Evolutionary conservation across 2,113 vertebrate species (phyloP).

Genomic region (Chrysemys picta): DNA sequence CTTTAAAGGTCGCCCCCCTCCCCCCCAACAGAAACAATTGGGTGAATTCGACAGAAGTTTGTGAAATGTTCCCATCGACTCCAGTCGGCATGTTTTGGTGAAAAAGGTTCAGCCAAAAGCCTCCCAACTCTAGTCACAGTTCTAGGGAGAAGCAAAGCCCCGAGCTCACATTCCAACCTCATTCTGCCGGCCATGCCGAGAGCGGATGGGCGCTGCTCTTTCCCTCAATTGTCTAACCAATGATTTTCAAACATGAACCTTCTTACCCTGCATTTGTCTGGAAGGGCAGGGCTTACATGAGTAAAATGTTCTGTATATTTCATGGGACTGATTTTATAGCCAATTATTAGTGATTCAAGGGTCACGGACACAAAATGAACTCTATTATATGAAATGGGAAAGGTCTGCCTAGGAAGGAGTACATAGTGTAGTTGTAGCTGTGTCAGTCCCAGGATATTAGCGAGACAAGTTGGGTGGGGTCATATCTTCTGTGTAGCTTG

Average conservation of each 20-base stretch:
- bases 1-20: no score
- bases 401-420: neutral
- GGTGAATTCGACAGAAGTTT: neutral
- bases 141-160: neutral
- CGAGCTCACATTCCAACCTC: neutral
- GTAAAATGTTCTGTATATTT: neutral
- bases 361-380: neutral
- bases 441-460: neutral
- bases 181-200: neutral
- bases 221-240: neutral
- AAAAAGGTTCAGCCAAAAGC: neutral
- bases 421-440: neutral
- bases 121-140: neutral
- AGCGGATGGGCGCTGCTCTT: neutral
- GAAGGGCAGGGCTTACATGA: neutral
- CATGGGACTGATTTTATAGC: neutral
- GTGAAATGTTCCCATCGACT: neutral
- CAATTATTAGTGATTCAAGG: neutral
- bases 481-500: neutral
- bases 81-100: neutral
- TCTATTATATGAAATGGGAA: neutral
- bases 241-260: neutral
- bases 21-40: neutral
- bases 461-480: neutral
- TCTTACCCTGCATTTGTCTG: neutral